Conservation (phyloP, 2,888 invertebrate species). For the Kryphioiulus occultus region DNA sequence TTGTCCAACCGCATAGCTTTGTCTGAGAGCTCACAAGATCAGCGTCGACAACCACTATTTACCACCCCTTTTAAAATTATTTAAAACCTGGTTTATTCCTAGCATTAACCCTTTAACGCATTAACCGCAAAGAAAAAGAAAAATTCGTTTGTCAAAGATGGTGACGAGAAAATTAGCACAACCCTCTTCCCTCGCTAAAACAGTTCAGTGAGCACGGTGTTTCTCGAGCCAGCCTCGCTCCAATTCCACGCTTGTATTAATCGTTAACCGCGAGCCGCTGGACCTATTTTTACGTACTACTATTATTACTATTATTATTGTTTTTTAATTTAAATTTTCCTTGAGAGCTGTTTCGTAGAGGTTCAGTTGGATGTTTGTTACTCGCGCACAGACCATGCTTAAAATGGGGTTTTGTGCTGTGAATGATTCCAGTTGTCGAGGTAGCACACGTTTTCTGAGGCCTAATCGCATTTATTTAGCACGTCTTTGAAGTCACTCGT, state of each 20-base stretch:
- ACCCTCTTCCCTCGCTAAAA: background rate
- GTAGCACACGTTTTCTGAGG: slow-evolving; percentile 12
- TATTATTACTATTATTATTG: background rate
- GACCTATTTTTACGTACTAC: background rate
- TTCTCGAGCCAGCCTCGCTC: background rate
- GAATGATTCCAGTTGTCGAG: slow-evolving; percentile 31
- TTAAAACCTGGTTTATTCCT: background rate
- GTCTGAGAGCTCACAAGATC: background rate
- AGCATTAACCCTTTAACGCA: background rate
- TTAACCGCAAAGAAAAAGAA: background rate
- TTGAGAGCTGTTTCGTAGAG: background rate
- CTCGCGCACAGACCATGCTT: background rate
- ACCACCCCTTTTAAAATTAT: background rate
- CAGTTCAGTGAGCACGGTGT: background rate
- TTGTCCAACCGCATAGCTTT: slow-evolving; percentile 20
- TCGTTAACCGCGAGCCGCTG: background rate
- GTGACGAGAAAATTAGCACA: background rate
- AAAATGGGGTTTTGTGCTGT: background rate
- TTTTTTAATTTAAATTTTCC: slow-evolving; percentile 11
- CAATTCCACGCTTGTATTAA: slow-evolving; percentile 17
- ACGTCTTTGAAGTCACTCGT: slow-evolving; percentile 26
- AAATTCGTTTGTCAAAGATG: background rate
- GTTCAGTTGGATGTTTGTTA: background rate
- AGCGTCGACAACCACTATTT: background rate
- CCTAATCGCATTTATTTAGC: slow-evolving; percentile 35